Evolutionary conservation across 2,888 invertebrate species (phyloP).

Genomic region (Caenorhabditis angaria): DNA sequence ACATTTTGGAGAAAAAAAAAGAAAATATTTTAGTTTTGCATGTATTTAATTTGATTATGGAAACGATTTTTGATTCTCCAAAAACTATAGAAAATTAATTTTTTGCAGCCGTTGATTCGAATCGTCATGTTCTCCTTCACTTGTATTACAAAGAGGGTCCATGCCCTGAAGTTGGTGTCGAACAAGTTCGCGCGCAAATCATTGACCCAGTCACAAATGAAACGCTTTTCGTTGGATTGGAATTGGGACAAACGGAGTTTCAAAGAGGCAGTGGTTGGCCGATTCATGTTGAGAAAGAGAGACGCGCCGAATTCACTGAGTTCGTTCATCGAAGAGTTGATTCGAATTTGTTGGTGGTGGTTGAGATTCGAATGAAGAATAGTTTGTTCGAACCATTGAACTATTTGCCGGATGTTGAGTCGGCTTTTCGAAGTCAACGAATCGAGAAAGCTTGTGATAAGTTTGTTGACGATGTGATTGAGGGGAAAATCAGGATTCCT

Average conservation of each 20-base stretch:
- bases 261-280: constrained; percentile 66
- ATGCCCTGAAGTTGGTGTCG: constrained; percentile 59
- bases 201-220: constrained; percentile 39
- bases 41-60: too few species aligned
- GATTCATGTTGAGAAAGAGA: constrained; percentile 44
- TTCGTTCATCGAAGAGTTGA: constrained; percentile 63
- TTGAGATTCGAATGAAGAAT: constrained; percentile 57
- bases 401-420: constrained; percentile 65
- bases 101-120: constrained; percentile 39
- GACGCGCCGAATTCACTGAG: constrained; percentile 54
- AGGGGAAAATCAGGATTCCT: constrained; percentile 44
- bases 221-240: constrained; percentile 35
- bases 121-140: constrained; percentile 60
- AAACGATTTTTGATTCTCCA: too few species aligned
- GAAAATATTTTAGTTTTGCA: too few species aligned
- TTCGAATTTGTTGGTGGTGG: constrained; percentile 54
- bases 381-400: constrained; percentile 63
- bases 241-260: constrained; percentile 30
- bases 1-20: too few species aligned
- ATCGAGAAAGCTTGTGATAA: constrained; percentile 59
- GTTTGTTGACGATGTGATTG: constrained; percentile 53
- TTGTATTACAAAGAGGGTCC: constrained; percentile 71
- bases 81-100: neutral
- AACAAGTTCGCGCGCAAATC: constrained; percentile 52
- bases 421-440: constrained; percentile 50